phyloP scores from a whole-genome alignment of 1,140 invertebrate species.

The Micrasema longulum region DNA sequence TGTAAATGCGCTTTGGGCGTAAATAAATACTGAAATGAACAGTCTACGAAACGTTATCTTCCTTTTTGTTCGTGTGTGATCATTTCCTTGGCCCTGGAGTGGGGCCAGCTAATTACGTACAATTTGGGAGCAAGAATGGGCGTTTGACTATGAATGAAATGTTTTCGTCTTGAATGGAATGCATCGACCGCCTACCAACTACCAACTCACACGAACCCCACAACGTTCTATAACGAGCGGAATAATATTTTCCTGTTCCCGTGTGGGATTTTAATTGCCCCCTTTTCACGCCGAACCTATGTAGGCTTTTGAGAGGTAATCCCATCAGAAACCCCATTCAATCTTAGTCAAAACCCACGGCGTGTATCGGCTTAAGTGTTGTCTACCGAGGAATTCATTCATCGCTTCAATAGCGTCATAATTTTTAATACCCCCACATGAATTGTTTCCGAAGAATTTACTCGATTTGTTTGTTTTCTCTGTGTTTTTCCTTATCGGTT shows the following conservation, averaged over 20 bases:
- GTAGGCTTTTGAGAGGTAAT: slow-evolving; percentile 27
- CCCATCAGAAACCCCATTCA: not conserved
- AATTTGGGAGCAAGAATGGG: slow-evolving; percentile 9
- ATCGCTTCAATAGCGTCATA: not conserved
- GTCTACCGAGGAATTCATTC: slow-evolving; percentile 3
- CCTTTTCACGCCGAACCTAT: slow-evolving; percentile 9
- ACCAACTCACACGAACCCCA: slow-evolving; percentile 4
- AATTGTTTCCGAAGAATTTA: slow-evolving; percentile 11
- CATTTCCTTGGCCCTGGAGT: not conserved
- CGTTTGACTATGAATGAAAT: slow-evolving; percentile 26
- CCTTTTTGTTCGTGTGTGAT: not conserved
- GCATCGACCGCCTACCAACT: slow-evolving; percentile 9
- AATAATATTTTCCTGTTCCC: slow-evolving; percentile 8
- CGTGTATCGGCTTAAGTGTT: not conserved
- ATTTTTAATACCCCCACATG: slow-evolving; percentile 8
- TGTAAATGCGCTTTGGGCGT: no score
- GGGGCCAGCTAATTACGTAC: not conserved
- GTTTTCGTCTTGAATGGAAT: slow-evolving; percentile 3
- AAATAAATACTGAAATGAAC: no score
- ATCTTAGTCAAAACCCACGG: slow-evolving; percentile 10
- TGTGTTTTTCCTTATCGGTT: slow-evolving; percentile 22
- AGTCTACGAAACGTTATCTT: no score
- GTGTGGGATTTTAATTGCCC: slow-evolving; percentile 35
- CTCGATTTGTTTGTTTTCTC: not conserved
- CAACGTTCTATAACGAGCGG: not conserved